Evolutionary conservation across 2,888 invertebrate species (phyloP).

Genomic region (Tiliacea aurago): DNA sequence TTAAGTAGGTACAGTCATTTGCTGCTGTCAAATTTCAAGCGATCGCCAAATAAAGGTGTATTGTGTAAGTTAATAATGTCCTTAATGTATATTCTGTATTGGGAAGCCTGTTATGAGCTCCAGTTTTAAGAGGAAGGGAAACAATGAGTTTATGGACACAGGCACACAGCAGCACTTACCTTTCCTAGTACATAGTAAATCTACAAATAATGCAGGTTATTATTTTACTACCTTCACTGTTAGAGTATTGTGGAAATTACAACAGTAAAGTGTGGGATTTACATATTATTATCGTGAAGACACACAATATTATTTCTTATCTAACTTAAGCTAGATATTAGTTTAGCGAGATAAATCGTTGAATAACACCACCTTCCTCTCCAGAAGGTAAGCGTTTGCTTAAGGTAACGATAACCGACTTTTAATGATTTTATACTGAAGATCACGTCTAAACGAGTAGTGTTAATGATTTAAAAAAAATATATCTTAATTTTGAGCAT

Average conservation of each 20-base stretch:
- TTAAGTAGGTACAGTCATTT: background rate
- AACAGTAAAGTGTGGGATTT: conserved; percentile 14
- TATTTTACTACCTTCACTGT: conserved; percentile 18
- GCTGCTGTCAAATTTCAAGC: background rate
- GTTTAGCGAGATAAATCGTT: conserved; percentile 23
- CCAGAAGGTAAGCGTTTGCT: background rate
- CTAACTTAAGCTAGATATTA: conserved; percentile 36
- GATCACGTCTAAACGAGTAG: too few species aligned
- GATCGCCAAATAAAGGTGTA: conserved; percentile 34
- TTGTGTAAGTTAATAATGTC: conserved; percentile 29
- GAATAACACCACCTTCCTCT: background rate
- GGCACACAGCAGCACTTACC: background rate
- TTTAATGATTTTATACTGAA: too few species aligned
- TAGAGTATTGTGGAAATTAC: conserved; percentile 7
- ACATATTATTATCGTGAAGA: background rate
- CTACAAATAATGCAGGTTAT: background rate
- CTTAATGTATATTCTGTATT: background rate
- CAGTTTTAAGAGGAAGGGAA: conserved; percentile 14
- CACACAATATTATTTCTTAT: conserved; percentile 30
- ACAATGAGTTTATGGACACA: background rate
- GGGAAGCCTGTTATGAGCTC: background rate
- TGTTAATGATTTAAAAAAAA: too few species aligned
- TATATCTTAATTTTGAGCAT: too few species aligned
- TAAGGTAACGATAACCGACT: background rate
- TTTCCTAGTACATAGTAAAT: background rate